These are phyloP conservation scores for Oxytorus armatus DNA, from an alignment of 2,888 invertebrate genomes.

Conservation along the genomic window DNA sequence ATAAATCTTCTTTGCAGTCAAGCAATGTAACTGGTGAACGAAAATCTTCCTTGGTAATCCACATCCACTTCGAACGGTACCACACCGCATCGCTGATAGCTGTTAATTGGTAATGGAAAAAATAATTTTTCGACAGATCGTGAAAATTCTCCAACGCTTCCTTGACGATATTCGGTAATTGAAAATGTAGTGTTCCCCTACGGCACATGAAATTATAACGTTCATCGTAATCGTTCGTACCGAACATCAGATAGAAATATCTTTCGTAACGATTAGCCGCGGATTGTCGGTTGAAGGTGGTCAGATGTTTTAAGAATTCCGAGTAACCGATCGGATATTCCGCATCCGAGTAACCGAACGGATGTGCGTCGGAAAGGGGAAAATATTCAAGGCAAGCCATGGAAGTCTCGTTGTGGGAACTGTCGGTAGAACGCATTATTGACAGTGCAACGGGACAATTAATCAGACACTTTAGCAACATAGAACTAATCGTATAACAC, in stretches of 20 bases:
- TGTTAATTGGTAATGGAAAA: too few relatives aligned
- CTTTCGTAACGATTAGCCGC: not conserved
- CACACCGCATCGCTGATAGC: too few relatives aligned
- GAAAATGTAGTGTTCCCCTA: not conserved
- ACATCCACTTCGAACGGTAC: too few relatives aligned
- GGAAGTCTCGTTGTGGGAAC: too few relatives aligned
- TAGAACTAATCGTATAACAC: not conserved
- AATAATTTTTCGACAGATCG: constrained; percentile 6
- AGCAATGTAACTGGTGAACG: too few relatives aligned
- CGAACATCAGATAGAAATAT: constrained; percentile 6
- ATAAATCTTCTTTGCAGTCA: too few relatives aligned
- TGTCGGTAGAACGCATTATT: too few relatives aligned
- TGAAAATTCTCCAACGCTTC: not conserved
- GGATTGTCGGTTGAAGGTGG: constrained; percentile 21
- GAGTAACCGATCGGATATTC: too few relatives aligned
- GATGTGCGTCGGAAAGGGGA: too few relatives aligned
- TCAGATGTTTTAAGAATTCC: constrained; percentile 8
- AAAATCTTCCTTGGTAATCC: too few relatives aligned
- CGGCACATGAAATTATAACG: not conserved
- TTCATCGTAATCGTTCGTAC: not conserved
- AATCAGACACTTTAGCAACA: constrained; percentile 20
- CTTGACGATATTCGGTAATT: not conserved
- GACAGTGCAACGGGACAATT: constrained; percentile 1
- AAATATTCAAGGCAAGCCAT: too few relatives aligned
- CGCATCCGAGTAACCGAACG: too few relatives aligned